Percentiles rank a stretch among this genome's conserved stretches.
These are phyloP conservation scores for Cyrtonyx montezumae DNA, from an alignment of 2,113 vertebrate genomes.

Conservation along the genomic window DNA sequence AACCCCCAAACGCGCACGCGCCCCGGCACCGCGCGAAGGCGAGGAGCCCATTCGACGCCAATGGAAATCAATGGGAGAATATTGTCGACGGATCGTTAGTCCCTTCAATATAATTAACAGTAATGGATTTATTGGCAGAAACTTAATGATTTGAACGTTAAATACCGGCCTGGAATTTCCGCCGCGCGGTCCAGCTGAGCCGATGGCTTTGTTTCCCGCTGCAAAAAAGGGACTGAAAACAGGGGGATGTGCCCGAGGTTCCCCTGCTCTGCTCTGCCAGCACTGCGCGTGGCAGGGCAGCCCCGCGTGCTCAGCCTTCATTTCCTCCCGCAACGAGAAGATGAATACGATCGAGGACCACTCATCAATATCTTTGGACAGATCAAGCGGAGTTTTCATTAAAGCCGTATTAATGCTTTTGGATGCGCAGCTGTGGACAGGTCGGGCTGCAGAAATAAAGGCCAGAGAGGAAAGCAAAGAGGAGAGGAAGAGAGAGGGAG, in stretches of 20 bases:
- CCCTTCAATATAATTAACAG: slow-evolving; percentile 79
- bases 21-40: not conserved
- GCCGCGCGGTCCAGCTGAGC: not conserved
- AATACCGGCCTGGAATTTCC: slow-evolving; percentile 61
- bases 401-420: slow-evolving; percentile 80
- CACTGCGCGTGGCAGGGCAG: slow-evolving; percentile 58
- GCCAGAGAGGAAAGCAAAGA: not conserved
- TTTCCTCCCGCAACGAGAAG: slow-evolving; percentile 78
- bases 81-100: slow-evolving; percentile 70
- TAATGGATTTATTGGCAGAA: slow-evolving; percentile 79
- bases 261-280: not conserved
- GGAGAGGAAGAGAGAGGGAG: not conserved
- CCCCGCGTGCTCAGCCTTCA: slow-evolving; percentile 56
- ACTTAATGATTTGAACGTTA: slow-evolving; percentile 68
- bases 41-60: not conserved
- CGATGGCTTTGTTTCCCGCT: not conserved
- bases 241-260: not conserved
- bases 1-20: accelerated
- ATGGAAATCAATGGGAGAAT: slow-evolving; percentile 67
- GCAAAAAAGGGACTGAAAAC: not conserved
- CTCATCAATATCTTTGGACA: slow-evolving; percentile 86
- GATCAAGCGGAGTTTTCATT: slow-evolving; percentile 84
- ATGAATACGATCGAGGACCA: slow-evolving; percentile 76
- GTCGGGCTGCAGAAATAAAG: slow-evolving; percentile 62
- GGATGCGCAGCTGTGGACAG: slow-evolving; percentile 78